Base-by-base conservation (phyloP, 2,113 vertebrate genomes). In the Sceloporus tristichus region DNA sequence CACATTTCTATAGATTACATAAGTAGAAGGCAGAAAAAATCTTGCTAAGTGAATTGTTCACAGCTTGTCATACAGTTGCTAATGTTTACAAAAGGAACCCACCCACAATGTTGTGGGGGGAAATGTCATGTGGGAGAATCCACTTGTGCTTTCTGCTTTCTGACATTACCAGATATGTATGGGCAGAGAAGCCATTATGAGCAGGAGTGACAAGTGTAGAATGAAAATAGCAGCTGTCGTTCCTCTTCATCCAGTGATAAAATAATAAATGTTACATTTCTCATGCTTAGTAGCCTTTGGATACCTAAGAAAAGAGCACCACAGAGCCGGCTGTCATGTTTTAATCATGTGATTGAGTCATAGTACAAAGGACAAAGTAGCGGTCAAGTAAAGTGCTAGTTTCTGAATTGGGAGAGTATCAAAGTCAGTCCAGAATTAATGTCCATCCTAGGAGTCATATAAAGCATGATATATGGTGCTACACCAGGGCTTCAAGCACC, bases 101-200 rank as follows among this genome's bases (percentile, higher is more conserved):
- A 29, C 38, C n/a, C 14, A 66, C 0, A 38, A 42, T 9, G 29
- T 0, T 0, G 29, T 40, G 54, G 40, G 18, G 40, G 18, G 54
- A n/a, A 25, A 8, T n/a, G 42, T 8, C 19, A 62, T 1, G 0
- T 0, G 54, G 10, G 48, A 21, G 38, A 48, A 48, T 48, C 0
- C 16, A 76, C 78, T n/a, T 70, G 34, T 5, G 8, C 21, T 27
- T 80, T 34, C 79, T 62, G 29, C 29, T 85, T 78, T 86, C 68
- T 81, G 3, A 9, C 23, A 70, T 76, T 21, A 18, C 4, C 0
- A 19, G 53, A 0, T 4, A 65, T 23, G 74, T 23, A 56, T 0
- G 16, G 34, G 73, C 65, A 0, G 0, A 68, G 23, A n/a, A 5
- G n/a, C 54, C 74, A 18, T 19, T 71, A 53, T 23, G 2, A 76